Base-by-base conservation (phyloP, 2,888 invertebrate genomes). In the Hylaea fasciaria region DNA sequence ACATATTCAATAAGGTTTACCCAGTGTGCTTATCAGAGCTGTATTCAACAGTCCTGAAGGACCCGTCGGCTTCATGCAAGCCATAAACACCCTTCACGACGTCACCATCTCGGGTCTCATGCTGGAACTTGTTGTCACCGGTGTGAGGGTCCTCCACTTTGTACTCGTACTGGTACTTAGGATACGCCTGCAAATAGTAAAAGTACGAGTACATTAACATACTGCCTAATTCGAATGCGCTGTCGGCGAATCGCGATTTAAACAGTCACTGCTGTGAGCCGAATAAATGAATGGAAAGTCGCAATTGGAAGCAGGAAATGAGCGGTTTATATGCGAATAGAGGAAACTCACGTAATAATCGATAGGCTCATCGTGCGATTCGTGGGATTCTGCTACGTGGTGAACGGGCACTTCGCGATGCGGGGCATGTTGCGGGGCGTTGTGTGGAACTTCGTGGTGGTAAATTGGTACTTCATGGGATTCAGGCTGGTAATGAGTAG, bases 21-120 rank as follows among this genome's bases (percentile, higher is more conserved):
- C 94, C 94, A 55, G 85, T 82, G 64, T 93, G 92, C 73, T 94
- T 92, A 69, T 94, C 94, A 37, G 94, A 93, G 59, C 86, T 93
- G 75, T 94, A 94, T 76, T 94, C 93, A 22, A 94, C 94, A 63
- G 93, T 94, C 69, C 94, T 89, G 60, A 93, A 77, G 56, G 94
- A 94, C 28, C 94, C 94, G 66, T 93, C 94, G 60, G 94, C 89
- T 72, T 94, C 94, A 57, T 93, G 93, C 40, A 94, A 81, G 48
- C 93, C 91, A 78, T 95, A 95, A 47, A 94, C 93, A 39, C 95
- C 95, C 77, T 94, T 93, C 51, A 95, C 95, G 13, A 89, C 93
- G 70, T 95, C 94, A 8, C 95, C 95, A 84, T 94, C 93, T 13
- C 93, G 89, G 66, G 86, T 81, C 78, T 94, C 94, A 57, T 92